A percentile compares a stretch with the other conserved stretches of the same genome.
These are phyloP conservation scores for Beaufortia kweichowensis DNA, from an alignment of 2,113 vertebrate species.

Conservation along the genomic window DNA sequence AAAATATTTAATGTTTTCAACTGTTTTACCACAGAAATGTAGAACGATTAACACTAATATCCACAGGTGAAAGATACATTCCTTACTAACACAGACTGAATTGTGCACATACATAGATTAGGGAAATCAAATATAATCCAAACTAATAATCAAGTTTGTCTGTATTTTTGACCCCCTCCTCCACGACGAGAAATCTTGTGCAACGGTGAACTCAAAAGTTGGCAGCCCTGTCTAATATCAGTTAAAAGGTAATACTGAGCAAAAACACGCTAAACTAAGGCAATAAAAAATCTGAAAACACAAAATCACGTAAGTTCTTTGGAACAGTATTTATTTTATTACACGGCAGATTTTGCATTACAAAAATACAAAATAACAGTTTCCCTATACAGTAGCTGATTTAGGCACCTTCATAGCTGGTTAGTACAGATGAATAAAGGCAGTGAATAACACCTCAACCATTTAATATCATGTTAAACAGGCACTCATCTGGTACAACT, in stretches of 20 bases:
- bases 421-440: conserved; percentile 31
- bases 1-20: no score
- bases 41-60: no score
- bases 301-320: neutral
- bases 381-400: conserved; percentile 20
- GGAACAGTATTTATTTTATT: conserved; percentile 32
- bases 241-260: neutral
- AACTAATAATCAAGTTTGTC: no score
- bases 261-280: neutral
- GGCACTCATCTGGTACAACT: neutral
- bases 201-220: no score
- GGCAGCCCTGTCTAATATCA: no score
- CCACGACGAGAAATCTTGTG: no score
- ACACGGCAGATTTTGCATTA: conserved; percentile 17
- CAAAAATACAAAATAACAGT: conserved; percentile 49
- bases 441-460: conserved; percentile 29
- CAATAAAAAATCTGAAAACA: neutral
- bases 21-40: no score
- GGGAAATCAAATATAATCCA: no score
- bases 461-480: conserved; percentile 6
- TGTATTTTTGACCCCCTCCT: no score
- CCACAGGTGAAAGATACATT: no score
- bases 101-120: no score
- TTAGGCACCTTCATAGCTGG: conserved; percentile 36
- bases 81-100: no score